Percentiles rank a stretch among this genome's conserved stretches.
phyloP scores from a whole-genome alignment of 2,888 invertebrate genomes.

The Tachystola acroxantha region DNA sequence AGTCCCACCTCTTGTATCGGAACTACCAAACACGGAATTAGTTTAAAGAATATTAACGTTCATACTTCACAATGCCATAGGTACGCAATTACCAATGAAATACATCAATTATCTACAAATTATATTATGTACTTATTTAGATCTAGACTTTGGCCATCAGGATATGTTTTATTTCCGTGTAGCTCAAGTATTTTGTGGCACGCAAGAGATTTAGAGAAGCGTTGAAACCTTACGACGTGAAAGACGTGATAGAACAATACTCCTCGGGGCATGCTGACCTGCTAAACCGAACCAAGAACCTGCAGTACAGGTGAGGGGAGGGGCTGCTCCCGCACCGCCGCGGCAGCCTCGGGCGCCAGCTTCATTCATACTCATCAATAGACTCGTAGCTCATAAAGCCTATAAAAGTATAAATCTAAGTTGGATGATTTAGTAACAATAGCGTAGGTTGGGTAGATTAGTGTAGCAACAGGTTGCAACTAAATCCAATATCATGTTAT shows the following conservation, averaged over 20 bases:
- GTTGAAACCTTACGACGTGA: slow-evolving; percentile 95
- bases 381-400: slow-evolving; percentile 1
- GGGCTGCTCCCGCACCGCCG: slow-evolving; percentile 18
- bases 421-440: not conserved
- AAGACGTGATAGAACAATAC: slow-evolving; percentile 96
- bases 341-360: slow-evolving; percentile 24
- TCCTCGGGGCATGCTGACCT: slow-evolving; percentile 93
- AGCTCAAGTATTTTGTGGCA: slow-evolving; percentile 93
- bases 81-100: not conserved
- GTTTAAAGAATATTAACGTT: not conserved
- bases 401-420: not conserved
- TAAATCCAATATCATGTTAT: slow-evolving; percentile 2
- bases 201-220: slow-evolving; percentile 95
- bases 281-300: slow-evolving; percentile 90
- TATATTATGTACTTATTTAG: slow-evolving; percentile 12
- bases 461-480: slow-evolving; percentile 4
- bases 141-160: slow-evolving; percentile 40
- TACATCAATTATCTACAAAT: slow-evolving; percentile 1
- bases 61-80: too few species aligned
- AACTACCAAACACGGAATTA: slow-evolving; percentile 2
- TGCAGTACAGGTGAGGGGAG: slow-evolving; percentile 86
- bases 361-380: slow-evolving; percentile 38
- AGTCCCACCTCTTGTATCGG: not conserved
- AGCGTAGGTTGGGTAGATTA: not conserved
- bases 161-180: slow-evolving; percentile 72